These are phyloP conservation scores for Brachionus rotundiformis DNA, from an alignment of 1,140 invertebrate species.

Conservation along the genomic window DNA sequence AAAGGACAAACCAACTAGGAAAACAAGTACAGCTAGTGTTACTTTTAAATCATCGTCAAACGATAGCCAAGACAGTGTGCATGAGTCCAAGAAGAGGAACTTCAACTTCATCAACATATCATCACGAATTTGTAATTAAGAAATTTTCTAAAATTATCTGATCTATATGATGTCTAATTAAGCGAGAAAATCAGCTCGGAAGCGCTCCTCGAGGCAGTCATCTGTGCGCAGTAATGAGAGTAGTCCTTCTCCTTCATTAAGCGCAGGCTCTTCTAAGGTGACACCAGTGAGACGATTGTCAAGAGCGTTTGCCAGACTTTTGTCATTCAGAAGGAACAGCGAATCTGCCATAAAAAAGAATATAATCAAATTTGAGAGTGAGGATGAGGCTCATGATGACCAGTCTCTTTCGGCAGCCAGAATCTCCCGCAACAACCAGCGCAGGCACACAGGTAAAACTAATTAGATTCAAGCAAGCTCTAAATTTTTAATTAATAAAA, in stretches of 20 bases:
- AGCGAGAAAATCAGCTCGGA: conserved; percentile 36
- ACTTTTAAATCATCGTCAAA: conserved; percentile 51
- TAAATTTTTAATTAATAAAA: too few species aligned
- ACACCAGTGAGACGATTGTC: conserved; percentile 9
- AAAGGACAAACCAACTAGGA: conserved; percentile 38
- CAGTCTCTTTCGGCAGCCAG: background rate
- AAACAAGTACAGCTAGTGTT: conserved; percentile 45
- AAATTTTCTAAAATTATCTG: background rate
- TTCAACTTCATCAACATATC: conserved; percentile 24
- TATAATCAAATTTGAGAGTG: conserved; percentile 26
- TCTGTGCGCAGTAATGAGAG: background rate
- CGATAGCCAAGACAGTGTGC: conserved; percentile 35
- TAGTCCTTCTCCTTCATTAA: conserved; percentile 26
- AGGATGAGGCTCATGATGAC: conserved; percentile 13
- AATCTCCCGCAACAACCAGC: background rate
- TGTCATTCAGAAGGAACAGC: conserved; percentile 39
- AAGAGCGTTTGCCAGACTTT: conserved; percentile 22
- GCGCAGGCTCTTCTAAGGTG: background rate
- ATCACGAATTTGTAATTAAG: background rate
- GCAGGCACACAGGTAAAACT: background rate
- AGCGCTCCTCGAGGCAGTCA: background rate
- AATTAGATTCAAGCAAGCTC: background rate
- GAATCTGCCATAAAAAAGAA: conserved; percentile 50
- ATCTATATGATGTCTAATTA: background rate
- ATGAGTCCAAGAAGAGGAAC: background rate